Evolutionary conservation across 1,140 invertebrate species (phyloP), one percentile per base, ranked within the genome.

Genomic region (Pantala flavescens): DNA sequence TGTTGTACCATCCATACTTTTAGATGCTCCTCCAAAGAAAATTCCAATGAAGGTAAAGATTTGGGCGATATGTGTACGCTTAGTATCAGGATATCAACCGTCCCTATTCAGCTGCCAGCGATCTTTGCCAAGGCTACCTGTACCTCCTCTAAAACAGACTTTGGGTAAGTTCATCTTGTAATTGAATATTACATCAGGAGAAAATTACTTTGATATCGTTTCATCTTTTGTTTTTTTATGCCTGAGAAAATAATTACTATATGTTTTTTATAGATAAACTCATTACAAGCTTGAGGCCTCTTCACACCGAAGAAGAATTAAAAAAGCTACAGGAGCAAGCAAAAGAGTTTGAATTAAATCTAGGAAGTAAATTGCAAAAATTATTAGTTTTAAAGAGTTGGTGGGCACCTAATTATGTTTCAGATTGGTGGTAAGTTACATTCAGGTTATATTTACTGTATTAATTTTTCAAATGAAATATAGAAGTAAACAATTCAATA

Each of bases 331-430:
- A 78, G 63, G 78, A 80, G 36, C 80, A 85, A 73, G 81, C 83
- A 5, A 79, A 80, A 75, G 80, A 83, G n/a, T 86, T 86, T 81
- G 80, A 84, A 77, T 80, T 77, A 72, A 83, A 77, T 21, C 23
- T 84, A 21, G 84, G 85, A 0, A 80, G 78, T 24, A 83, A 83
- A 75, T 77, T 86, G 49, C 85, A 86, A 76, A 79, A 82, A 71
- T 79, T 84, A 73, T 79, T 86, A 2, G 77, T 81, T 43, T 76
- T 86, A 24, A 85, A 84, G 77, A 85, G 85, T 5, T 86, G 85
- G 84, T 85, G 84, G 82, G 80, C 81, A n/a, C 81, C 82, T 24
- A 85, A 86, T 76, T 86, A 83, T 80, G 83, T 86, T 23, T 83
- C 82, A 72, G 85, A 86, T 75, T 86, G 85, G 84, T 86, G 85